Evolutionary conservation across 2,113 vertebrate genomes (phyloP).

Genomic region (Scalopus aquaticus): DNA sequence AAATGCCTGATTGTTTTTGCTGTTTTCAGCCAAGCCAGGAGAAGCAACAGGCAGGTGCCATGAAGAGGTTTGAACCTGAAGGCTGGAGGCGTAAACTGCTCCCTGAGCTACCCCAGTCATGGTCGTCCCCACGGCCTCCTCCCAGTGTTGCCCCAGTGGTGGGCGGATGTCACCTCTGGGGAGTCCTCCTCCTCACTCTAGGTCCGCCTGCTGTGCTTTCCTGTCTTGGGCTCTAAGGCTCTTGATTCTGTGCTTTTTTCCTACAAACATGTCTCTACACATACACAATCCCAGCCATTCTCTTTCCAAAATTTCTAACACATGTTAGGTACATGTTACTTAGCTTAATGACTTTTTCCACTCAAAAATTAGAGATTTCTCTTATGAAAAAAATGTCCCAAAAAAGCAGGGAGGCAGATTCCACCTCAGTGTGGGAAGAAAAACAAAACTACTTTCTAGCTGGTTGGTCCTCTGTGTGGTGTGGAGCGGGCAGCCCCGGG

Average conservation of each 20-base stretch:
- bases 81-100: background rate
- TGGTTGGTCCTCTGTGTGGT: background rate
- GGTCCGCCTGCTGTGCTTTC: background rate
- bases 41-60: background rate
- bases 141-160: background rate
- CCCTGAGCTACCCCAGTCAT: fast-evolving
- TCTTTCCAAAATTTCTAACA: background rate
- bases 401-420: background rate
- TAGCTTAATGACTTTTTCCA: constrained; percentile 1
- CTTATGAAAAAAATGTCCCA: background rate
- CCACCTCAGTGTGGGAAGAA: background rate
- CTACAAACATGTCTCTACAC: background rate
- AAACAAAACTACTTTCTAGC: background rate
- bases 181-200: background rate
- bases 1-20: background rate
- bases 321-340: background rate
- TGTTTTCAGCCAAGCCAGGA: background rate
- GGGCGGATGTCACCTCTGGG: too few relatives aligned
- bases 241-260: background rate
- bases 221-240: background rate
- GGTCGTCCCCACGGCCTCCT: background rate
- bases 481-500: background rate
- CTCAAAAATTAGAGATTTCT: background rate
- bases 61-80: background rate
- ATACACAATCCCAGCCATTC: background rate